Evolutionary conservation across 1,140 invertebrate genomes (phyloP).

Genomic region (Apocrypta bakeri): DNA sequence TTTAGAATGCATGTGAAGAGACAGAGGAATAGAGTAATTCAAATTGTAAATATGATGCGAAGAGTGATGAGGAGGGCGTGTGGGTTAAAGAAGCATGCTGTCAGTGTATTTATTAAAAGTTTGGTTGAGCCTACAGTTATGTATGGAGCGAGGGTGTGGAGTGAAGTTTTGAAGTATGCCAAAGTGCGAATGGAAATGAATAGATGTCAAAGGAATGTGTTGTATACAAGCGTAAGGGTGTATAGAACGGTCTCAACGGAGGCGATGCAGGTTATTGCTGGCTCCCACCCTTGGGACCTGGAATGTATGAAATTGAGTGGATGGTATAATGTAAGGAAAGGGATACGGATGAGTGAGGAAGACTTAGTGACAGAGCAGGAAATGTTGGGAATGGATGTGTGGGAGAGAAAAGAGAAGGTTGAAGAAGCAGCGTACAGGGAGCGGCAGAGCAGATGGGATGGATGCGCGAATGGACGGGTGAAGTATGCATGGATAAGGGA

Average conservation of each 20-base stretch:
- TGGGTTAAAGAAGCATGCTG: slow-evolving; percentile 41
- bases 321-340: slow-evolving; percentile 56
- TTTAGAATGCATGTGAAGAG: slow-evolving; percentile 38
- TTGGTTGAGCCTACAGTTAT: slow-evolving; percentile 49
- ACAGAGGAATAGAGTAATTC: background rate
- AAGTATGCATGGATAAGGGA: background rate
- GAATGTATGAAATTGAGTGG: slow-evolving; percentile 65
- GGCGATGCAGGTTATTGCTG: slow-evolving; percentile 52
- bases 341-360: slow-evolving; percentile 11
- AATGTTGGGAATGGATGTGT: slow-evolving; percentile 54
- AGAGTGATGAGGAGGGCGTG: slow-evolving; percentile 39
- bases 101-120: slow-evolving; percentile 50
- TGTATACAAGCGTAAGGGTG: background rate
- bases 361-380: background rate
- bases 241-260: slow-evolving; percentile 47
- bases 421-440: background rate
- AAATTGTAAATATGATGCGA: background rate
- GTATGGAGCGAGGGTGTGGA: slow-evolving; percentile 56
- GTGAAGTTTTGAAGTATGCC: background rate
- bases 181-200: background rate
- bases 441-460: slow-evolving; percentile 2
- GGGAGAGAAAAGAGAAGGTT: slow-evolving; percentile 27
- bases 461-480: background rate
- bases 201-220: background rate
- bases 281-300: slow-evolving; percentile 49